Evolutionary conservation across 2,888 invertebrate genomes (phyloP), one percentile per base, ranked within the genome.

Genomic region (Noctua fimbriata): DNA sequence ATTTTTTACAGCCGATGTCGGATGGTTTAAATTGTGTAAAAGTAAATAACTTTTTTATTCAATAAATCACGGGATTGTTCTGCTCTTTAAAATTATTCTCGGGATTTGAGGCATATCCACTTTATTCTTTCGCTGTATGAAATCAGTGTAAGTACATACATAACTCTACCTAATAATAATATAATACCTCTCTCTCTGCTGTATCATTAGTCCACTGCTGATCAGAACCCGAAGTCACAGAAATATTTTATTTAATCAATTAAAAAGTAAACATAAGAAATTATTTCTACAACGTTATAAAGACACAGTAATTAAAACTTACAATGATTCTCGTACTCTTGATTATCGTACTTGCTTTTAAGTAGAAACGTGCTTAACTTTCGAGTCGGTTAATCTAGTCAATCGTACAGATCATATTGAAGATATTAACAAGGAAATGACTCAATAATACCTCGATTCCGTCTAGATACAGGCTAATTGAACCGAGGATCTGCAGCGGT

Each of bases 381-480:
- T 44, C 18, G 9, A 63, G 44, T 66, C 66, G 63, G 70, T 73
- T 71, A 73, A 81, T 77, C 18, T 65, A 75, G 63, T 52, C 36
- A 76, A 67, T 67, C 49, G n/a, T 73, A 63, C 72, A 55, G 83
- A 76, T 83, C 24, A 65, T 65, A 87, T 87, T 66, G 70, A 49
- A 75, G 76, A 84, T 87, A 87, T 63, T 67, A 52, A 69, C 71
- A 70, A 82, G 78, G 73, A 82, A 83, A 82, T 65, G 73, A 52
- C 66, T 79, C 73, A 80, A 76, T 83, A 60, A 69, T 58, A 52
- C 18, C 65, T 74, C 10, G 67, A 86, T 81, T 66, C 74, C 55
- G 73, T 69, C 76, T 60, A 85, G 78, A 85, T 83, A 83, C 55
- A 69, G 72, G 69, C 78, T 86, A 87, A 86, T 86, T 83, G 75